Evolutionary conservation across 2,113 vertebrate species (phyloP), one percentile per base, ranked within the genome.

Genomic region (Elephantulus edwardii): DNA sequence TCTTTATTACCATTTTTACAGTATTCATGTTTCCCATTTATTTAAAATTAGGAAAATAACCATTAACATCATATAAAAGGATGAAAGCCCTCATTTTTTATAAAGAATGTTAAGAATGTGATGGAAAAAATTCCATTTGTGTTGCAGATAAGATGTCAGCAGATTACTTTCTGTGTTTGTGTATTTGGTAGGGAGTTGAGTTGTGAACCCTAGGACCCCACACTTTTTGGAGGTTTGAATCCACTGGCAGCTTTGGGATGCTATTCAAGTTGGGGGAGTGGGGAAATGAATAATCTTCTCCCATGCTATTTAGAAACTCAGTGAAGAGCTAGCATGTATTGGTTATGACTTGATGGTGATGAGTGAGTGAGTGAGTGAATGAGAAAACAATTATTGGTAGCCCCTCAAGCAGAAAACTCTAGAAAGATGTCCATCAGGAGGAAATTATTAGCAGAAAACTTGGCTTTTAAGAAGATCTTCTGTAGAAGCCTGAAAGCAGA

Each of bases 371-470:
- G n/a, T n/a, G n/a, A n/a, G n/a, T n/a, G n/a, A n/a, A n/a, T n/a
- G n/a, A n/a, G n/a, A n/a, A n/a, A n/a, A n/a, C 76, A 54, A 12
- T 78, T 28, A 40, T 46, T 6, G 19, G 24, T 22, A 83, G 22
- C n/a, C 0, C 12, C 20, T 78, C 56, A 11, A 40, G 44, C 28
- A n/a, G 12, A n/a, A n/a, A n/a, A n/a, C n/a, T n/a, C n/a, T n/a
- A n/a, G n/a, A n/a, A n/a, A n/a, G n/a, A n/a, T n/a, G n/a, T n/a
- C n/a, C n/a, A n/a, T n/a, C n/a, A n/a, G n/a, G n/a, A n/a, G 42
- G 4, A 85, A 94, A 58, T 92, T 77, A 79, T 42, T 56, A 81
- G 70, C 80, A 87, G 52, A 2, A n/a, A 38, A 66, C 64, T 56
- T 86, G 42, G 58, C 13, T 79, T 89, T 85, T 94, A 40, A 54